Base-by-base conservation (phyloP, 2,888 invertebrate genomes). In the Aphidoletes aphidimyza region DNA sequence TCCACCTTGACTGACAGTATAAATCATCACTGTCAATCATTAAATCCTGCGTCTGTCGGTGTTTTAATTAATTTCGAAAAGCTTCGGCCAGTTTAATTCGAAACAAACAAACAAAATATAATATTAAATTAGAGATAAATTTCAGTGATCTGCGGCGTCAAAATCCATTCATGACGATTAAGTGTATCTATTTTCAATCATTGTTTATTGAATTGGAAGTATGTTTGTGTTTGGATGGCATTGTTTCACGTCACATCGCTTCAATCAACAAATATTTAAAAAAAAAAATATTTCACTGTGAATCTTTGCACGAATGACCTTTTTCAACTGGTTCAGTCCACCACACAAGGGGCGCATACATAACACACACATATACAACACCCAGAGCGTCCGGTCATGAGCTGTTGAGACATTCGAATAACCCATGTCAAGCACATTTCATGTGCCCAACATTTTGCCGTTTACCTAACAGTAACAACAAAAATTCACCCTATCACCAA, bases 381-480 rank as follows among this genome's bases (percentile, higher is more conserved):
- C 1, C 6, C 54, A 22, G 2, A 54, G 9, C 14, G 17, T 30
- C 69, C 30, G 30, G n/a, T 14, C 30, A 69, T 69, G 34, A 69
- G 69, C 69, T 30, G 26, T 69, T 34, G 34, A 69, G 69, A 34
- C 34, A 69, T 14, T 30, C 69, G 69, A 69, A 69, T 30, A n/a
- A 69, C 69, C 69, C 69, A 69, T 69, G 69, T 69, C 69, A 69
- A 69, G 69, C 69, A 69, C 69, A 69, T 69, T 69, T 69, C 69
- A 69, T 69, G 30, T 30, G 14, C 30, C 30, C 30, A 14, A 30
- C 30, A 30, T 5, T 69, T 69, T n/a, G n/a, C n/a, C 34, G 34
- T 69, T 69, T 69, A 69, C 30, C 30, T 69, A 69, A 69, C 42
- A 42, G 42, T 42, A 42, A 42, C 69, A 30, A 30, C 30, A 11